These are phyloP conservation scores for Pachypeltis micranthus DNA, from an alignment of 1,140 invertebrate genomes.

Conservation along the genomic window DNA sequence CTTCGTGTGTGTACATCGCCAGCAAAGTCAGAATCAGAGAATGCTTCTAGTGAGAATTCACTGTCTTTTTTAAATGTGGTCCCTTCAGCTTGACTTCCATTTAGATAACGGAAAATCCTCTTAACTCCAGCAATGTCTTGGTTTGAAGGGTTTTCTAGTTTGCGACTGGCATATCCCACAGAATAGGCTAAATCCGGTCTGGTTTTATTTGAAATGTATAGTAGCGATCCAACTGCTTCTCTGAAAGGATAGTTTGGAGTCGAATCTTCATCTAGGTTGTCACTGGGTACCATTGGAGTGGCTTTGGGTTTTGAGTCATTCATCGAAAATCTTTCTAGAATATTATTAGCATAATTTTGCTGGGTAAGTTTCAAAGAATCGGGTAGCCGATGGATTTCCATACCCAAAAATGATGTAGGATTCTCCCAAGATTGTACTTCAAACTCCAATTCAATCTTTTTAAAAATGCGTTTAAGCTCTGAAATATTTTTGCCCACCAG, in stretches of 20 bases:
- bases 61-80: not conserved
- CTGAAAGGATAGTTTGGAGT: conserved; percentile 23
- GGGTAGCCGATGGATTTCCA: not conserved
- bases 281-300: too few relatives aligned
- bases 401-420: conserved; percentile 1
- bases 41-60: not conserved
- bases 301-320: not conserved
- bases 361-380: conserved; percentile 5
- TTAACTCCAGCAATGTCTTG: conserved; percentile 11
- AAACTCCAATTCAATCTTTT: not conserved
- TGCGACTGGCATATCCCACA: conserved; percentile 26
- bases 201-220: conserved; percentile 30
- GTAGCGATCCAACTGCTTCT: conserved; percentile 28
- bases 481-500: conserved; percentile 1
- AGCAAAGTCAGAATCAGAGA: conserved; percentile 21
- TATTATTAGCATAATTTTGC: not conserved
- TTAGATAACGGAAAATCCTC: conserved; percentile 21
- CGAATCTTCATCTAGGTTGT: too few relatives aligned
- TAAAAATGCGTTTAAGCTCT: not conserved
- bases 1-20: not conserved
- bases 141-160: conserved; percentile 6
- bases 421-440: not conserved
- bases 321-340: conserved; percentile 7
- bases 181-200: conserved; percentile 33
- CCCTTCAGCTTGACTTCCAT: conserved; percentile 12